Evolutionary conservation across 2,797 vertebrate genomes (phyloP).

Genomic region (Hephaestus fuliginosus): DNA sequence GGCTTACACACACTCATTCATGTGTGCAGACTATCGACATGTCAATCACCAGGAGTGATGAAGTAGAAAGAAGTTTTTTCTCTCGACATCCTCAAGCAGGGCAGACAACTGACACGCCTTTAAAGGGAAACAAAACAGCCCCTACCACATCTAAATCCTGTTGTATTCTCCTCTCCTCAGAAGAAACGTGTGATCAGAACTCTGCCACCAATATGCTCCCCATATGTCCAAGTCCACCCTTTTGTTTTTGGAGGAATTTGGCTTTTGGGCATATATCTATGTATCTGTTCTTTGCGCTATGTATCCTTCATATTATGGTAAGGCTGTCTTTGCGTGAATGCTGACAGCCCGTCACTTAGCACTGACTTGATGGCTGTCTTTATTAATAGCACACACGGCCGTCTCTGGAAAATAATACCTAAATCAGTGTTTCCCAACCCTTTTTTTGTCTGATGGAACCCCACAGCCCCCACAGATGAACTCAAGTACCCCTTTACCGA

Average conservation of each 20-base stretch:
- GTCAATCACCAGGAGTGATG: conserved; percentile 78
- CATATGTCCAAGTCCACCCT: conserved; percentile 77
- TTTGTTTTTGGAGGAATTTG: conserved; percentile 64
- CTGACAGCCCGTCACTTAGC: conserved; percentile 69
- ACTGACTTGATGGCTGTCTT: conserved; percentile 61
- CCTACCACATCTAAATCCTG: conserved; percentile 82
- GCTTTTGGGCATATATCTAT: conserved; percentile 66
- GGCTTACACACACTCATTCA: conserved; percentile 66
- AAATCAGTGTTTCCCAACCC: conserved; percentile 14
- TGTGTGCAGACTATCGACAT: conserved; percentile 73
- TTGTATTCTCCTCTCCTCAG: conserved; percentile 68
- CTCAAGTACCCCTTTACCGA: neutral
- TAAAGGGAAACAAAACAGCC: conserved; percentile 81
- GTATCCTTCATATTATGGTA: conserved; percentile 48
- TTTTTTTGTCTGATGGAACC: conserved; percentile 2
- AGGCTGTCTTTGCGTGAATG: conserved; percentile 39
- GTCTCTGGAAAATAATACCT: conserved; percentile 45
- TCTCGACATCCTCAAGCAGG: conserved; percentile 62
- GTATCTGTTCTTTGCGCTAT: conserved; percentile 57
- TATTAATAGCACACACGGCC: conserved; percentile 58
- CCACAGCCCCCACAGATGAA: neutral
- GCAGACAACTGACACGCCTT: conserved; percentile 78
- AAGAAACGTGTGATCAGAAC: conserved; percentile 71
- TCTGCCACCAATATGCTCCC: conserved; percentile 81
- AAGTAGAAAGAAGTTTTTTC: conserved; percentile 69